A percentile compares a stretch with the other conserved stretches of the same genome.
Evolutionary conservation across 2,888 invertebrate genomes (phyloP).

Genomic region (Chymomyza caudatula): DNA sequence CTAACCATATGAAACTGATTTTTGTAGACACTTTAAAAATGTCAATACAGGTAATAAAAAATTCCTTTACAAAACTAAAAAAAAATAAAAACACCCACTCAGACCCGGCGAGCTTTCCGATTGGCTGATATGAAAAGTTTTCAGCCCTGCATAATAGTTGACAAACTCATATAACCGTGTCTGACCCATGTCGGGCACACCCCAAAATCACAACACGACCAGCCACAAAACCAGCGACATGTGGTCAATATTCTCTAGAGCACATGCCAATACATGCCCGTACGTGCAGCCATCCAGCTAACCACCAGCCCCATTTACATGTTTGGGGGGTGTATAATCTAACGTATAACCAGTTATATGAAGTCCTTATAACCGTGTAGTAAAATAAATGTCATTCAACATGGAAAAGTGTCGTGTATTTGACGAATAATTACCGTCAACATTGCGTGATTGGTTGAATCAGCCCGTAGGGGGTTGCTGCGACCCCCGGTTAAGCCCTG

Average conservation of each 20-base stretch:
- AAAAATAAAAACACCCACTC: neutral
- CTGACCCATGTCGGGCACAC: slow-evolving; percentile 38
- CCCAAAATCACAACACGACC: slow-evolving; percentile 35
- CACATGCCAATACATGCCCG: neutral
- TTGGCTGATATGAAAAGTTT: slow-evolving; percentile 46
- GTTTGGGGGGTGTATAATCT: slow-evolving; percentile 61
- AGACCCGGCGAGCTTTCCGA: slow-evolving; percentile 30
- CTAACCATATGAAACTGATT: neutral
- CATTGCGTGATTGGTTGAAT: slow-evolving; percentile 79
- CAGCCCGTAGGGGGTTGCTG: slow-evolving; percentile 59
- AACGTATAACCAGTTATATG: slow-evolving; percentile 75
- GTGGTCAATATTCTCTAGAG: slow-evolving; percentile 31
- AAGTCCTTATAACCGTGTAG: slow-evolving; percentile 74
- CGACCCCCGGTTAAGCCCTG: neutral
- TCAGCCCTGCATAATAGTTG: slow-evolving; percentile 60
- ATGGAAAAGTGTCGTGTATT: slow-evolving; percentile 75
- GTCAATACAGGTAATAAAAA: neutral
- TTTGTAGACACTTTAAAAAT: neutral
- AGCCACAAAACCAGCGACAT: slow-evolving; percentile 12
- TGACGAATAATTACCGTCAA: slow-evolving; percentile 77
- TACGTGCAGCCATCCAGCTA: neutral
- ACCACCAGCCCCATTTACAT: neutral
- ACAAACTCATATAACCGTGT: slow-evolving; percentile 53
- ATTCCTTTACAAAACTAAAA: neutral
- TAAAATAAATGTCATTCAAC: slow-evolving; percentile 73